phyloP scores from a whole-genome alignment of 2,888 invertebrate species.

The Abrostola tripartita region DNA sequence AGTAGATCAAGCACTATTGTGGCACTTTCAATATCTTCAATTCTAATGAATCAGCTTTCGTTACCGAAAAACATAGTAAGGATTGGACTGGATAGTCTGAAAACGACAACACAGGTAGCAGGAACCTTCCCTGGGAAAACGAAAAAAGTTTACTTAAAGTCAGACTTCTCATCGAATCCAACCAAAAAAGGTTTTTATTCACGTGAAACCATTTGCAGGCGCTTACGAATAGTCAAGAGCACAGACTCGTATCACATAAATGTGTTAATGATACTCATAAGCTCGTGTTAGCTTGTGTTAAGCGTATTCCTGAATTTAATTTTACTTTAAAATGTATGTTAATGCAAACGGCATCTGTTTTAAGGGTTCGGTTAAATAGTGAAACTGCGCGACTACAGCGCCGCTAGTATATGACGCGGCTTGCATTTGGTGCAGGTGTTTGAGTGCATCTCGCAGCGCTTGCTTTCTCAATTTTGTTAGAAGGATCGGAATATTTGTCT shows the following conservation, averaged over 20 bases:
- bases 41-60: too few relatives aligned
- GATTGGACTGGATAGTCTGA: too few relatives aligned
- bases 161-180: too few relatives aligned
- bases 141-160: too few relatives aligned
- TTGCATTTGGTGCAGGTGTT: too few relatives aligned
- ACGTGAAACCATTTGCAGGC: too few relatives aligned
- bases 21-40: too few relatives aligned
- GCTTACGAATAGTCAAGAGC: not conserved
- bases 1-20: too few relatives aligned
- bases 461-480: not conserved
- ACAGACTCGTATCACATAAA: not conserved
- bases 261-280: not conserved
- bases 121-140: too few relatives aligned
- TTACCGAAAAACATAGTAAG: too few relatives aligned
- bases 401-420: not conserved
- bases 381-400: not conserved
- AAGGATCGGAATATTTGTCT: not conserved
- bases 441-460: not conserved
- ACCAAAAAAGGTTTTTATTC: too few relatives aligned
- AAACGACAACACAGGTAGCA: too few relatives aligned
- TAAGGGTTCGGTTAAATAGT: not conserved
- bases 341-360: constrained; percentile 16
- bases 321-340: constrained; percentile 19
- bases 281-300: not conserved
- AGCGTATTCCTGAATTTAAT: constrained; percentile 6